These are phyloP conservation scores for Nasonia longicornis DNA, from an alignment of 1,140 invertebrate species.

Conservation along the genomic window DNA sequence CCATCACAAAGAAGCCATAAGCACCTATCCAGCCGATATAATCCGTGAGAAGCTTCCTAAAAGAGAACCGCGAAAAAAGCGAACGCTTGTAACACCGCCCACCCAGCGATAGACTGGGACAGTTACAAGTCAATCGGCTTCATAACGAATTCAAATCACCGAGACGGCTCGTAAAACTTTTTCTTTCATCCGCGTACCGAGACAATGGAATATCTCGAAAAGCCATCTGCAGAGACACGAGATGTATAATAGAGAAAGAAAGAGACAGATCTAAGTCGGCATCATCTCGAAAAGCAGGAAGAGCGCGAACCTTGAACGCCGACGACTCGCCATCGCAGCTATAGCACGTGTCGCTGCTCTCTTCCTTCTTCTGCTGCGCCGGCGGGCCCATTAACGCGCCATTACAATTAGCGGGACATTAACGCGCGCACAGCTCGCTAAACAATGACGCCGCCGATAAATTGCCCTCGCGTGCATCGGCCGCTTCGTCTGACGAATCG, in stretches of 20 bases:
- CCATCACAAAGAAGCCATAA: too few species aligned
- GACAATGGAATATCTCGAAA: conserved; percentile 2
- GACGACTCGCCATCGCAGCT: too few species aligned
- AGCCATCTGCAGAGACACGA: background rate
- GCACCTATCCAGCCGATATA: too few species aligned
- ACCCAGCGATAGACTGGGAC: background rate
- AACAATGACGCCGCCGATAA: conserved; percentile 19
- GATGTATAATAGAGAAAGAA: background rate
- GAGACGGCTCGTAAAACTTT: background rate
- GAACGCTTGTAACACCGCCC: background rate
- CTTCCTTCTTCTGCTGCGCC: background rate
- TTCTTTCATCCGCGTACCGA: background rate
- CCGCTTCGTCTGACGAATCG: background rate
- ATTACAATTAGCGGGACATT: conserved; percentile 26
- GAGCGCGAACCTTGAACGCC: background rate
- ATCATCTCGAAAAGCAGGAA: background rate
- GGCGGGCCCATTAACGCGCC: conserved; percentile 9
- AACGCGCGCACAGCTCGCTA: background rate
- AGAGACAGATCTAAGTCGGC: background rate
- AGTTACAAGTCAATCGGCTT: background rate
- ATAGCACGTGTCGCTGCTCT: background rate
- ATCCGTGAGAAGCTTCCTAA: too few species aligned
- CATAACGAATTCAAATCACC: background rate
- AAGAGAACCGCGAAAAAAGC: background rate
- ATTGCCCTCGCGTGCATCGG: conserved; percentile 12